A percentile compares a stretch with the other conserved stretches of the same genome.
These are phyloP conservation scores for Tupaia chinensis DNA, from an alignment of 2,113 vertebrate species.

Conservation along the genomic window DNA sequence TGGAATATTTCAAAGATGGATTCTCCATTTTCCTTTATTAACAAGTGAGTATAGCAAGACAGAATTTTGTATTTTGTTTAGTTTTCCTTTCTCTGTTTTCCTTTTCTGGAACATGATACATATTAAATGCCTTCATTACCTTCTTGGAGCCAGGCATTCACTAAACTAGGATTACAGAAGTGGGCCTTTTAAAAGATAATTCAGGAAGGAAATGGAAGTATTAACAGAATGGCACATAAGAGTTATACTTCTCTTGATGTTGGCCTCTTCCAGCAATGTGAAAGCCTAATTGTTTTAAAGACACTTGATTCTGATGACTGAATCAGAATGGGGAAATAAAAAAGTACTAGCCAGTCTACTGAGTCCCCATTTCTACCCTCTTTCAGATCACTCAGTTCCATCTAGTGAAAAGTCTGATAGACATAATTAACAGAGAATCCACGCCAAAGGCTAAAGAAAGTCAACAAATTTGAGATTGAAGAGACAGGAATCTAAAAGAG, in stretches of 20 bases:
- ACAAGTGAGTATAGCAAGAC: background rate
- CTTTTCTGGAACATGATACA: background rate
- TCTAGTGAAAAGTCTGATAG: background rate
- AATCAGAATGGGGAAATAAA: background rate
- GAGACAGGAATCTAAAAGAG: background rate
- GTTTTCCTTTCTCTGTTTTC: background rate
- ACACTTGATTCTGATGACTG: background rate
- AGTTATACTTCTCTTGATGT: background rate
- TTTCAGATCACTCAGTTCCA: background rate
- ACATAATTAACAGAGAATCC: background rate
- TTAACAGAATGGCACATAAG: background rate
- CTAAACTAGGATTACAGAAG: conserved; percentile 30
- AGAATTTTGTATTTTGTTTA: background rate
- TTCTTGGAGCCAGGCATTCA: conserved; percentile 4
- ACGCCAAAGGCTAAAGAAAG: background rate
- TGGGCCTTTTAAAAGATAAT: background rate
- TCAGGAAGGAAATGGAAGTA: conserved; percentile 14
- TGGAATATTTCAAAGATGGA: background rate
- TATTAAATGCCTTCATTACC: background rate
- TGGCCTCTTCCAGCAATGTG: background rate
- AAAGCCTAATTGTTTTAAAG: conserved; percentile 30
- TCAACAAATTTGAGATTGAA: background rate
- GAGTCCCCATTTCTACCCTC: background rate
- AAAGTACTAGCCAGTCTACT: background rate
- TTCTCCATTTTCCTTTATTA: background rate